Percentiles rank a stretch among this genome's conserved stretches.
These are phyloP conservation scores for Zenarchopterus dispar DNA, from an alignment of 2,797 vertebrate species.

Conservation along the genomic window DNA sequence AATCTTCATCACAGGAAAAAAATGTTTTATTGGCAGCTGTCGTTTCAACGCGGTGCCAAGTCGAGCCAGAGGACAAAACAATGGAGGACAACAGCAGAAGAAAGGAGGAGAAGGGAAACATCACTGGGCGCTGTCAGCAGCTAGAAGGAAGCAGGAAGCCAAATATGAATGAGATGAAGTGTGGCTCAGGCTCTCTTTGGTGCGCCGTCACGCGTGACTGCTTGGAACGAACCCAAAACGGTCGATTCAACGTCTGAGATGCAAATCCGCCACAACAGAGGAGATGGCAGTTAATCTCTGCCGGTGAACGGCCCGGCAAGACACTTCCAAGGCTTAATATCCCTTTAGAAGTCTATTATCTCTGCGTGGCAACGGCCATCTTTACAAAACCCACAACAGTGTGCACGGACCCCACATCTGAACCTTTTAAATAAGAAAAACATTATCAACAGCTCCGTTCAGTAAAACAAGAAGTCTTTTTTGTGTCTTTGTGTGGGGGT, in stretches of 20 bases:
- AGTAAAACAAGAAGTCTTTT: constrained; percentile 55
- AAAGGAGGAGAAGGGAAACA: constrained; percentile 14
- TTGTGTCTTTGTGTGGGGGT: constrained; percentile 63
- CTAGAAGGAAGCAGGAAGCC: constrained; percentile 31
- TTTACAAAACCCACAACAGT: constrained; percentile 59
- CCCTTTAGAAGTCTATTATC: constrained; percentile 90
- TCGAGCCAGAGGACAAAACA: constrained; percentile 58
- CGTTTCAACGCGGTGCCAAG: constrained; percentile 47
- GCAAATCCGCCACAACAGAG: constrained; percentile 87
- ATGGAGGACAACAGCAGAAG: constrained; percentile 2
- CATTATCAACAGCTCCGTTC: constrained; percentile 76
- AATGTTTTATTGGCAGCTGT: constrained; percentile 61
- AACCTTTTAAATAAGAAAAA: constrained; percentile 78
- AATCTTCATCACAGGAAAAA: constrained; percentile 76
- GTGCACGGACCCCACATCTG: constrained; percentile 37
- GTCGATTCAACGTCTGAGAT: constrained; percentile 85
- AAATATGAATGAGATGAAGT: too few species aligned
- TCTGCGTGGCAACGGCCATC: constrained; percentile 85
- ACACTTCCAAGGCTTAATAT: constrained; percentile 89
- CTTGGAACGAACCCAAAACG: constrained; percentile 84
- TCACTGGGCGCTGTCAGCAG: constrained; percentile 9
- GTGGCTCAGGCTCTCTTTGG: constrained; percentile 16
- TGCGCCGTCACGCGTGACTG: constrained; percentile 80
- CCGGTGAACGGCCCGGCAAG: constrained; percentile 85
- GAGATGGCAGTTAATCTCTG: constrained; percentile 87